Evolutionary conservation across 2,888 invertebrate genomes (phyloP), one percentile per base, ranked within the genome.

Genomic region (Byasa hedistus): DNA sequence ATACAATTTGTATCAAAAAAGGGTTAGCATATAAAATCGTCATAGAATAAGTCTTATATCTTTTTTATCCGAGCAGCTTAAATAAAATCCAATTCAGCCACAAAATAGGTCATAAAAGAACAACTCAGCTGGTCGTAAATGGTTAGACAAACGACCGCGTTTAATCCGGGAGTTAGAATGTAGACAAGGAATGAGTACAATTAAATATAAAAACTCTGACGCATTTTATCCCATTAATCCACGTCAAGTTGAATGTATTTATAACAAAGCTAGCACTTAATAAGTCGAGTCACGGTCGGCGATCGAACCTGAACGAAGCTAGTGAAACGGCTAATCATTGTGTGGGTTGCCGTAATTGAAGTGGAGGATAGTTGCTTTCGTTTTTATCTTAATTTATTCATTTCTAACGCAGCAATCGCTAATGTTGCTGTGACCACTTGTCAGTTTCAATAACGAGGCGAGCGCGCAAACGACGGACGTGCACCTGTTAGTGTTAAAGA

Each of bases 341-440:
- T 88, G 90, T 89, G 87, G 88, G 89, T 81, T 81, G 88, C 77
- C 79, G 84, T 89, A 88, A 89, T 90, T 91, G 88, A 87, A 87
- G 86, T 83, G 79, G 83, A 79, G 84, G 81, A 84, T 85, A 79
- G 80, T 83, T 83, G 76, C 80, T 82, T 83, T 83, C 81, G 82
- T n/a, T 86, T 87, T 88, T 89, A 90, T 89, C 90, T 89, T 87
- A 90, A 90, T 89, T 89, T 89, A 91, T 89, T 88, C 89, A 84
- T 85, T 87, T 80, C 73, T 76, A 86, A 78, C 78, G 77, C 76
- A 78, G 77, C 80, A 79, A 83, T 83, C 79, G 83, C 83, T 89
- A 87, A 89, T 87, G 86, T 85, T 89, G 89, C 89, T 89, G 83
- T 91, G 89, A 89, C 86, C 83, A 76, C 83, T 83, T 87, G 89